Percentiles rank a stretch among this genome's conserved stretches.
phyloP scores from a whole-genome alignment of 2,113 vertebrate species.

The Notarius quadriscutis region DNA sequence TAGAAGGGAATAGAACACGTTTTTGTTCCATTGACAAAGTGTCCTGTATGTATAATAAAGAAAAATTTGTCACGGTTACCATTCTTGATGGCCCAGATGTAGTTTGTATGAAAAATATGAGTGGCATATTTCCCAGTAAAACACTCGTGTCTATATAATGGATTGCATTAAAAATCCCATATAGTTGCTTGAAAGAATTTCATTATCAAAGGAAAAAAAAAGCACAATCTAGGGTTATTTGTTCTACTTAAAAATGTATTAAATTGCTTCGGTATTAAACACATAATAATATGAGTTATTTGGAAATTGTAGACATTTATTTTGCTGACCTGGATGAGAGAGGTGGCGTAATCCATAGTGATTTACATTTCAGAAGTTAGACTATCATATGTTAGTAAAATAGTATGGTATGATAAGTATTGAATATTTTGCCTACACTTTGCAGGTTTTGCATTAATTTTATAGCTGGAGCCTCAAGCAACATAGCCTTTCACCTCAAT shows the following conservation, averaged over 20 bases:
- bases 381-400: background rate
- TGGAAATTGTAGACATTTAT: background rate
- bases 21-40: too few species aligned
- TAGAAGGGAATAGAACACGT: too few species aligned
- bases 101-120: too few species aligned
- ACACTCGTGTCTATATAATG: background rate
- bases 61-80: too few species aligned
- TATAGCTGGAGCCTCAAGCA: slow-evolving; percentile 55
- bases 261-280: background rate
- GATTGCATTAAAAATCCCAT: background rate
- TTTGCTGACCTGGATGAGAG: background rate
- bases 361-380: background rate
- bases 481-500: slow-evolving; percentile 78
- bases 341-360: background rate
- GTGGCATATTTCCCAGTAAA: too few species aligned
- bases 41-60: too few species aligned
- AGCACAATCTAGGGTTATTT: background rate
- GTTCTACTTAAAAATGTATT: background rate
- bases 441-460: slow-evolving; percentile 77
- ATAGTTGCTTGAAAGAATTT: background rate
- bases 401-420: background rate
- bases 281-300: background rate
- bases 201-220: background rate
- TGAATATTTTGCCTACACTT: background rate
- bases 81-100: too few species aligned